A percentile compares a stretch with the other conserved stretches of the same genome.
Evolutionary conservation across 2,888 invertebrate species (phyloP).

Genomic region (Chromoteleia sp.): DNA sequence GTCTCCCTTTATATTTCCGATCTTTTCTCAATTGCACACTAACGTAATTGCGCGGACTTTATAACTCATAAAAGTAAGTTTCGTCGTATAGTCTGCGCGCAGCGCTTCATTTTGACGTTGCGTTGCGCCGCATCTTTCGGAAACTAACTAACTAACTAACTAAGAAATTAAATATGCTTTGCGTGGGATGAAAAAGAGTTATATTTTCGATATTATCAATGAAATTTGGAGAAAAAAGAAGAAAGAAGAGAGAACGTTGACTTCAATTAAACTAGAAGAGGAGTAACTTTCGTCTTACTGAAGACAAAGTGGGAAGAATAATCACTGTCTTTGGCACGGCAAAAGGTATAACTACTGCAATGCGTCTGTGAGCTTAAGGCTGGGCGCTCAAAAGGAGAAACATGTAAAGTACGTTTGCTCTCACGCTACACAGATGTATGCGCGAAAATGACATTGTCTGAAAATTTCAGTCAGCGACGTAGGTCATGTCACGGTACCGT

Average conservation of each 20-base stretch:
- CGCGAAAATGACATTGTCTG: slow-evolving; percentile 55
- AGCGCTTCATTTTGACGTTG: not conserved
- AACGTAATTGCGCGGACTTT: slow-evolving; percentile 38
- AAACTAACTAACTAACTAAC: slow-evolving; percentile 18
- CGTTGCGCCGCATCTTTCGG: not conserved
- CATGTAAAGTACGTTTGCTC: slow-evolving; percentile 65
- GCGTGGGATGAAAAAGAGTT: not conserved
- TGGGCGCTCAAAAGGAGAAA: slow-evolving; percentile 51
- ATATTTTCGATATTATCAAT: not conserved
- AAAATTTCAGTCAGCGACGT: slow-evolving; percentile 7
- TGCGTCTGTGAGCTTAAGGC: slow-evolving; percentile 66
- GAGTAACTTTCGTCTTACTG: slow-evolving; percentile 1
- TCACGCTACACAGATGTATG: slow-evolving; percentile 23
- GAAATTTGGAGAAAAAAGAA: slow-evolving; percentile 5
- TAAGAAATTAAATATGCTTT: slow-evolving; percentile 18
- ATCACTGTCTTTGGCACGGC: slow-evolving; percentile 35
- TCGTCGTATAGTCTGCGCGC: not conserved
- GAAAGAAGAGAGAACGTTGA: no score
- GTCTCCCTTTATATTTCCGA: slow-evolving; percentile 12
- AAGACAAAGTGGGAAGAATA: slow-evolving; percentile 25
- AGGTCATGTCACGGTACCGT: not conserved
- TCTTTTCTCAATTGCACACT: slow-evolving; percentile 33
- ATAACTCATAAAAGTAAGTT: slow-evolving; percentile 44
- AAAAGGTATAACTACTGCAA: slow-evolving; percentile 56
- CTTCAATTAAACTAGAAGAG: no score